Base-by-base conservation (phyloP, 2,113 vertebrate species). In the Triplophysa dalaica region DNA sequence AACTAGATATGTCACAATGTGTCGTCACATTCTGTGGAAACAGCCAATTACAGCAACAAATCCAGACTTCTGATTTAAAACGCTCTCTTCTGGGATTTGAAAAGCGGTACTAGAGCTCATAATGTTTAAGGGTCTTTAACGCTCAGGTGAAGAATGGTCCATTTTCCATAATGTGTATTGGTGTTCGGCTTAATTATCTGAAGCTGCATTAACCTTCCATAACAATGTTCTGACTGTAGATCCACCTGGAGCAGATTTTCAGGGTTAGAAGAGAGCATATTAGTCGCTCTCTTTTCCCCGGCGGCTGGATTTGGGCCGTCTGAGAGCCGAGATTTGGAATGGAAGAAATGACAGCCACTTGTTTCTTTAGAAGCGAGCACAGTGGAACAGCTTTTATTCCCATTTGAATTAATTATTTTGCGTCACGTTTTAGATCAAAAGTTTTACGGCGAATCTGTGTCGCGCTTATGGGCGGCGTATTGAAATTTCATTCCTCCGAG, bases 321-420 rank as follows among this genome's bases (percentile, higher is more conserved):
- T 81, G 43, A 75, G 70, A 48, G 26, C 70, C 24, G 21, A 48
- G 41, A 74, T 61, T 43, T 63, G 68, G 8, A 22, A 68, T 70
- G 52, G 63, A 70, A 41, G 56, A 69, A 41, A 43, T 61, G 60
- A 62, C 70, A 75, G 45, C 64, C 81, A 33, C 24, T 84, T 13
- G 45, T 61, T 77, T 80, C 56, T 72, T 64, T 73, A 38, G 21
- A 64, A 64, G 56, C 21, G n/a, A 8, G 21, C 29, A 66, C 45
- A 45, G 33, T 66, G 19, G 60, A 66, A 69, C 7, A 4, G 24
- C 75, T 75, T 76, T 68, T 78, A 80, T 82, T 78, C 81, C 81
- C 74, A 64, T 52, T 62, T 80, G 78, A 65, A 73, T 82, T 63
- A 64, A 80, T 85, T 80, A 80, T 77, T 72, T 74, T 74, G 72